Evolutionary conservation across 2,888 invertebrate species (phyloP).

Genomic region (Scaptomyza reducta): DNA sequence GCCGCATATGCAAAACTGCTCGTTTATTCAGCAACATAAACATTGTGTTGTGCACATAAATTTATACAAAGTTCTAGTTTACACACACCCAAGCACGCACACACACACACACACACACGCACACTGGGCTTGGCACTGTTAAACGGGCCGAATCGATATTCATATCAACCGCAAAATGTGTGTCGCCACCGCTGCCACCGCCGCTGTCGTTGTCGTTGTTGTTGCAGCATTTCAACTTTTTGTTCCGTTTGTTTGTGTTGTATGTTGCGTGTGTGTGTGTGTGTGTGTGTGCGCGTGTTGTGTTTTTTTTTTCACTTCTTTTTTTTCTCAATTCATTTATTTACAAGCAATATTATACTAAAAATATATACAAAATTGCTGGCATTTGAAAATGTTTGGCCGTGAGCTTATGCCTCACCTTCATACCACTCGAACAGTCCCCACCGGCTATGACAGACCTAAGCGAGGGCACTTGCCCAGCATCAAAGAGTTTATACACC

Average conservation of each 20-base stretch:
- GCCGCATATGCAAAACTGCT: conserved; percentile 74
- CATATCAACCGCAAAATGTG: conserved; percentile 78
- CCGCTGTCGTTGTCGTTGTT: background rate
- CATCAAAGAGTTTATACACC: too few relatives aligned
- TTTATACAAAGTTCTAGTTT: conserved; percentile 80
- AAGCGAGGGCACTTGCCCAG: too few relatives aligned
- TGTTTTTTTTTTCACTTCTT: background rate
- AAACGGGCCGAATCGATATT: conserved; percentile 73
- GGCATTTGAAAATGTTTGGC: too few relatives aligned
- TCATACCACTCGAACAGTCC: too few relatives aligned
- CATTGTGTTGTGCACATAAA: conserved; percentile 79
- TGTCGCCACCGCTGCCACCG: conserved; percentile 35
- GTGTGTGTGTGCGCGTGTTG: background rate
- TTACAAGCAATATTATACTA: too few relatives aligned
- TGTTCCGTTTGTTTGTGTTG: conserved; percentile 5
- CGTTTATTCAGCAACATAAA: conserved; percentile 79
- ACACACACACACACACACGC: conserved; percentile 7
- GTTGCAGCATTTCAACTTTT: conserved; percentile 32
- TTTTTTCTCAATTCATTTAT: too few relatives aligned
- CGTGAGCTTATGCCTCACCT: too few relatives aligned
- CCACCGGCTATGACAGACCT: too few relatives aligned
- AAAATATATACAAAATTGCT: too few relatives aligned
- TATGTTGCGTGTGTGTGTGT: conserved; percentile 4
- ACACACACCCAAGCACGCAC: conserved; percentile 44
- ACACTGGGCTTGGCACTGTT: conserved; percentile 59